phyloP scores from a whole-genome alignment of 1,140 invertebrate species.

The Macrosteles quadrilineatus region DNA sequence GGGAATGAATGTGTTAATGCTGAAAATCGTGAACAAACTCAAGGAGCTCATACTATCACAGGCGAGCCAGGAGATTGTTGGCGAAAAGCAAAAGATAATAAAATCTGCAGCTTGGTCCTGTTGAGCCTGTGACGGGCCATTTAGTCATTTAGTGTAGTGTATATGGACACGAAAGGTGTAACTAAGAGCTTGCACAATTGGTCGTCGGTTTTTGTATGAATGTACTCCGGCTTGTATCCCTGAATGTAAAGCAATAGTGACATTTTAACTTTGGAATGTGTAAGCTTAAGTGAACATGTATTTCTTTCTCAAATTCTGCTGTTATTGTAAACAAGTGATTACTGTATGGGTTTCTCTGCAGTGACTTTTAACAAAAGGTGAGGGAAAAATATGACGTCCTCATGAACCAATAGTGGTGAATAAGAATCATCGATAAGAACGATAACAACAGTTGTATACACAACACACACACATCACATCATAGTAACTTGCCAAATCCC shows the following conservation, averaged over 20 bases:
- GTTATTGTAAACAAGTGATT: constrained; percentile 1
- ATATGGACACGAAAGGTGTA: constrained; percentile 5
- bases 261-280: no score
- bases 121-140: constrained; percentile 9
- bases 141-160: background rate
- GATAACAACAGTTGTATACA: no score
- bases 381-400: no score
- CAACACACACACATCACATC: no score
- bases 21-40: constrained; percentile 1
- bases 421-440: no score
- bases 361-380: no score
- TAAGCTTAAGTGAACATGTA: background rate
- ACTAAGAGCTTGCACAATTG: background rate
- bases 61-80: background rate
- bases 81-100: background rate
- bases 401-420: no score
- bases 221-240: background rate
- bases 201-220: background rate
- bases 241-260: background rate
- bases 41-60: background rate
- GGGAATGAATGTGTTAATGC: no score
- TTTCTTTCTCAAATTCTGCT: background rate
- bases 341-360: background rate
- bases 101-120: constrained; percentile 1
- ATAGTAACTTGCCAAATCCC: no score